phyloP scores from a whole-genome alignment of 2,797 vertebrate species.

The Apodemus agrarius region DNA sequence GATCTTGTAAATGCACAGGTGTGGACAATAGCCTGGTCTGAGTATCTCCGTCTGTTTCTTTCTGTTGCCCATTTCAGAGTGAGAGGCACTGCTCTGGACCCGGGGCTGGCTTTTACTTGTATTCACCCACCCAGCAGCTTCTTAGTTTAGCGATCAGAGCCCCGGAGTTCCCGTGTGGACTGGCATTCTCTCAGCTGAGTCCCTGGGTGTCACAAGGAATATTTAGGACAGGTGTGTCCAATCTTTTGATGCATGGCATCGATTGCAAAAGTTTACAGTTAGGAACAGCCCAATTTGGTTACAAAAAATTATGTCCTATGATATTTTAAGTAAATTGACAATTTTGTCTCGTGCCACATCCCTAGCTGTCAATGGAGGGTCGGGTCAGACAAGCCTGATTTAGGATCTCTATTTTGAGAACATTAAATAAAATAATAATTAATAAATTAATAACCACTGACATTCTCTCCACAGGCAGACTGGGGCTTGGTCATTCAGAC shows the following conservation, averaged over 20 bases:
- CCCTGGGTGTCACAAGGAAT: neutral
- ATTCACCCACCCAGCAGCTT: neutral
- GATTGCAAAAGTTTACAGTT: neutral
- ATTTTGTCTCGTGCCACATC: neutral
- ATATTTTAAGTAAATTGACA: neutral
- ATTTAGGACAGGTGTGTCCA: neutral
- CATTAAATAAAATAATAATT: neutral
- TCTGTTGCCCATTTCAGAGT: rapidly evolving
- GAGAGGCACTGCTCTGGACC: neutral
- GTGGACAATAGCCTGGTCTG: neutral
- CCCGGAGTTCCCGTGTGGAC: neutral
- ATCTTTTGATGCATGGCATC: neutral
- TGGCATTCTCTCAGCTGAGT: neutral
- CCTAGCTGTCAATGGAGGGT: neutral
- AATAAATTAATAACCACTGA: neutral
- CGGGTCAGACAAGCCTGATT: neutral
- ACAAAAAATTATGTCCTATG: neutral
- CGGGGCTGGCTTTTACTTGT: neutral
- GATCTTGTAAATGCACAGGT: neutral
- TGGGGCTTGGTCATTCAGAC: neutral
- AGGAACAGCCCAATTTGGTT: neutral
- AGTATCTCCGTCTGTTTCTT: neutral
- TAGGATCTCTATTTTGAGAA: neutral
- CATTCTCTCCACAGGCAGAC: neutral
- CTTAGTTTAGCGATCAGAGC: neutral